Base-by-base conservation (phyloP, 2,113 vertebrate species). In the Siniperca knerii region DNA sequence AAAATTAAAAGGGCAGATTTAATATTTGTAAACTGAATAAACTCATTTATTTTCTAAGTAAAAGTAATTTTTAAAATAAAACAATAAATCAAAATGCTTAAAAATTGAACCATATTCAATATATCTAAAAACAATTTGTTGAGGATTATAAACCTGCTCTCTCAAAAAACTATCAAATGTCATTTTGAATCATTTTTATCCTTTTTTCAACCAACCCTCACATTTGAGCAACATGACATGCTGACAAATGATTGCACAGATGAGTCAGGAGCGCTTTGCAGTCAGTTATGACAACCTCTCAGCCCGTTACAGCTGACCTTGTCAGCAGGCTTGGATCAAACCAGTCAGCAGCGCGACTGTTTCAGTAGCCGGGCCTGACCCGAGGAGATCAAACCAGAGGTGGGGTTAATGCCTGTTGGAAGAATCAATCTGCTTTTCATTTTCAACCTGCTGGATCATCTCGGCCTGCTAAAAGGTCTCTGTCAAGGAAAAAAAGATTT, bases 371-470 rank as follows among this genome's bases (percentile, higher is more conserved):
- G 11, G 11, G 68, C 73, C 61, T 86, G 91, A 93, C 87, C 93
- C 20, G 67, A 33, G 35, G 79, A 89, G 86, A 85, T 88, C 86
- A 79, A 85, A 86, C 83, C 85, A 79, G 78, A 91, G 89, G 82
- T 67, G 85, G 69, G 86, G 91, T 92, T 86, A 90, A 90, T 88
- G 78, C 91, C 86, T 50, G 70, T 78, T 85, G 86, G 50, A 89
- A 55, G 81, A 57, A 89, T 92, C 92, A 88, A 75, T 89, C 91
- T 93, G 92, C 84, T 93, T 94, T 76, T 91, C 83, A 88, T 94
- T 94, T 92, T 76, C 74, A 87, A 87, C 86, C 82, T 77, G 70
- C 84, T 86, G 90, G 82, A 87, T 90, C 89, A 87, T 90, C 89
- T 84, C 62, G 23, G 77, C 42, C 57, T 55, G 29, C 80, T 79